Conservation (phyloP, 2,888 invertebrate genomes). For the Crossocerus cetratus region DNA sequence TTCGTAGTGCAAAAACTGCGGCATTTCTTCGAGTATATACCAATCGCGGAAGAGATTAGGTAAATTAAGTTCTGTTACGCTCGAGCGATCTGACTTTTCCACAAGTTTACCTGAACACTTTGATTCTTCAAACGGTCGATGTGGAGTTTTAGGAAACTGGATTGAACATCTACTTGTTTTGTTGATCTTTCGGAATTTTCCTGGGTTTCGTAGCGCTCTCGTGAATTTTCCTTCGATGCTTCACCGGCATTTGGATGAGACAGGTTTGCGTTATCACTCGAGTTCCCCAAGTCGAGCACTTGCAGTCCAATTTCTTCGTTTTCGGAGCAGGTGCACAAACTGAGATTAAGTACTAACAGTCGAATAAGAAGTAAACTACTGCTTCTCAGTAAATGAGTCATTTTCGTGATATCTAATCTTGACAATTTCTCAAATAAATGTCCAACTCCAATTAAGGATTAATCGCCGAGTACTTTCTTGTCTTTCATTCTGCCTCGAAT, state of each 20-base stretch:
- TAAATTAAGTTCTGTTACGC: no score
- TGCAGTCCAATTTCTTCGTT: background rate
- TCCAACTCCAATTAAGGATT: no score
- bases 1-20: background rate
- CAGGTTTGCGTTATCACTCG: background rate
- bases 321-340: background rate
- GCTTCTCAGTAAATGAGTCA: background rate
- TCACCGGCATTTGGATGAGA: background rate
- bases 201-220: constrained; percentile 9
- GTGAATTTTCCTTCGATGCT: background rate
- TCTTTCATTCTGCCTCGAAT: no score
- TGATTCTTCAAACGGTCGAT: constrained; percentile 61
- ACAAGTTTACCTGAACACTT: constrained; percentile 61
- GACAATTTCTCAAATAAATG: no score
- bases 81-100: no score
- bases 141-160: constrained; percentile 59
- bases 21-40: no score
- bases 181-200: constrained; percentile 42
- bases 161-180: constrained; percentile 58
- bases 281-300: background rate
- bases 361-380: background rate
- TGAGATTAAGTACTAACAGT: background rate
- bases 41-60: no score
- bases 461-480: no score
- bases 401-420: no score